A percentile compares a stretch with the other conserved stretches of the same genome.
Conservation (phyloP, 2,888 invertebrate species). For the Rhamnusium bicolor region DNA sequence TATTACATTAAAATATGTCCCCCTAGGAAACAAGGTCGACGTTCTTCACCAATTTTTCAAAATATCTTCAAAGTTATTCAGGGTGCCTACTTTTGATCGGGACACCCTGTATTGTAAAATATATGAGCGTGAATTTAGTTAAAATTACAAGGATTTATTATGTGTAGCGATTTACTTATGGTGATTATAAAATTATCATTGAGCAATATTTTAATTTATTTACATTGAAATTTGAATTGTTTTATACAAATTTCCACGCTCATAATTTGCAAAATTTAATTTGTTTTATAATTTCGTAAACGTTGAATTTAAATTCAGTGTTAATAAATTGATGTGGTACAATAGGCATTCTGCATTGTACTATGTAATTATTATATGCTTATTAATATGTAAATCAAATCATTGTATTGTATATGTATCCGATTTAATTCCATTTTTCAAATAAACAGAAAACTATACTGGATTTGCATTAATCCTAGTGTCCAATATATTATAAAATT, state of each 20-base stretch:
- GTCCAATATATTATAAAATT: too few relatives aligned
- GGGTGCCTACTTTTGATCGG: too few relatives aligned
- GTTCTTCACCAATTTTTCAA: neutral
- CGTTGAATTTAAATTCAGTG: constrained; percentile 15
- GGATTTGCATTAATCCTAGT: too few relatives aligned
- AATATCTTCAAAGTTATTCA: too few relatives aligned
- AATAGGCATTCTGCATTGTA: neutral
- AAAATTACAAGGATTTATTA: constrained; percentile 19
- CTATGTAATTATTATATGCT: neutral
- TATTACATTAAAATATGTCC: too few relatives aligned
- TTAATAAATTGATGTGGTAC: neutral
- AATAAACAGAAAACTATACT: too few relatives aligned
- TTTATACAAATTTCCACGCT: neutral
- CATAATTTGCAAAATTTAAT: constrained; percentile 18
- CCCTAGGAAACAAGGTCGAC: too few relatives aligned
- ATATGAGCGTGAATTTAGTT: constrained; percentile 17
- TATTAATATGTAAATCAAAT: neutral
- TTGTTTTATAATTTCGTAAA: constrained; percentile 7
- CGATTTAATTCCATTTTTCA: neutral
- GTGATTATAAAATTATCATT: constrained; percentile 23
- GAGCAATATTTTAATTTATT: constrained; percentile 7
- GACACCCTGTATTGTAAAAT: too few relatives aligned
- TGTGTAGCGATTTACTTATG: constrained; percentile 19
- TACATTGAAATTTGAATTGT: constrained; percentile 19
- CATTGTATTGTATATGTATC: neutral